phyloP scores from a whole-genome alignment of 2,113 vertebrate genomes.

The Athene cunicularia region DNA sequence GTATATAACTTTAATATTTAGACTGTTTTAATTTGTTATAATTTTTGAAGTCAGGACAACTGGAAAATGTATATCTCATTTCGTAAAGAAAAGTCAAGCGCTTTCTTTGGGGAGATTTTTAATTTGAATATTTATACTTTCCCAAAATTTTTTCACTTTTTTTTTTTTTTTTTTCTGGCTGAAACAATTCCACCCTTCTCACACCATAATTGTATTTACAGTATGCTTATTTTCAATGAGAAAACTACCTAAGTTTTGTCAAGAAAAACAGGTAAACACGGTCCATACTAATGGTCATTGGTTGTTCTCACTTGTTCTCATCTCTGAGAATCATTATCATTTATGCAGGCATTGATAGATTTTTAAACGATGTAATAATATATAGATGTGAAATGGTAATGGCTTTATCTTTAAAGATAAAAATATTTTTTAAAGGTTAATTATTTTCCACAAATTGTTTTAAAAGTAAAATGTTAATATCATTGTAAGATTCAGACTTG shows the following conservation, averaged over 20 bases:
- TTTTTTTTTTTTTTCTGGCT: neutral
- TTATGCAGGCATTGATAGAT: neutral
- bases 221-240: neutral
- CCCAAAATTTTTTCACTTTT: neutral
- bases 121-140: neutral
- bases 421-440: slow-evolving; percentile 50
- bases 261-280: neutral
- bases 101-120: neutral
- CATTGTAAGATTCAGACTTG: neutral
- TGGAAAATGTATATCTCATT: neutral
- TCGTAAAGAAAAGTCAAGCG: neutral
- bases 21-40: neutral
- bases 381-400: slow-evolving; percentile 23
- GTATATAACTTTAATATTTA: neutral
- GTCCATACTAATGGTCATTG: neutral
- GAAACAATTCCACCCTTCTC: neutral
- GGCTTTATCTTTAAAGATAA: slow-evolving; percentile 39
- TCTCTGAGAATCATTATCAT: slow-evolving; percentile 8
- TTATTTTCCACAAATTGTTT: slow-evolving; percentile 52
- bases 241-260: neutral
- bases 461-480: slow-evolving; percentile 35
- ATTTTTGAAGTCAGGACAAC: neutral
- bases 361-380: slow-evolving; percentile 54
- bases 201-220: neutral
- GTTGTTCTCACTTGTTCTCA: neutral